Evolutionary conservation across 2,888 invertebrate genomes (phyloP), one percentile per base, ranked within the genome.

Genomic region (Caenorhabditis sp.): DNA sequence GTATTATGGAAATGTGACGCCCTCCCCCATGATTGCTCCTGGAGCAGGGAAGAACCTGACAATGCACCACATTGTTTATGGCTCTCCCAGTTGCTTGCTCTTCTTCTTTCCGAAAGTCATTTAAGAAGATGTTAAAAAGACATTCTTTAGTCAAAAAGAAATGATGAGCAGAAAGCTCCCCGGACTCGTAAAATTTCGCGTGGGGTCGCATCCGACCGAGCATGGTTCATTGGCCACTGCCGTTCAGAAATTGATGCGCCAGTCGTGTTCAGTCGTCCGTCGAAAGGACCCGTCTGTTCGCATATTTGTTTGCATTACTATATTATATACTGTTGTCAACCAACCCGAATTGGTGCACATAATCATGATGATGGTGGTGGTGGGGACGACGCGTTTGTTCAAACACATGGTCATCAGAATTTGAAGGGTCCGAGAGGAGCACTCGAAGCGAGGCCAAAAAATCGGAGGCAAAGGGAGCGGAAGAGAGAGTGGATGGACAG

Each of bases 291-390:
- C 68, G 59, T 70, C 59, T 70, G 70, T 70, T 27, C 70, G 59
- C 70, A 70, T 70, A 70, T 70, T 59, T 61, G 59, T 70, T 70
- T 70, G 59, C 70, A 70, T 70, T 70, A 70, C 70, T 70, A 70
- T 70, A 70, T 70, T 70, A 58, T 58, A 61, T 53, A 68, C 58
- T 61, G 45, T 70, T 59, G 46, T 46, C 46, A 45, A 15, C 20
- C 30, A 30, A 52, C 43, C 52, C 53, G 53, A 59, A 70, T 70
- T 70, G 70, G 59, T 52, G 50, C 56, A 50, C 56, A 65, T 65
- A 65, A 48, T 56, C 66, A 66, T 46, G 27, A 52, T 59, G 41
- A 52, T 59, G 50, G 43, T 70, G 59, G 43, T 59, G 58, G 53
- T 50, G 32, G 50, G 26, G 26, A 15, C 8, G 46, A 27, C 3